phyloP scores from a whole-genome alignment of 1,140 invertebrate species.

The Drosophila orosa region DNA sequence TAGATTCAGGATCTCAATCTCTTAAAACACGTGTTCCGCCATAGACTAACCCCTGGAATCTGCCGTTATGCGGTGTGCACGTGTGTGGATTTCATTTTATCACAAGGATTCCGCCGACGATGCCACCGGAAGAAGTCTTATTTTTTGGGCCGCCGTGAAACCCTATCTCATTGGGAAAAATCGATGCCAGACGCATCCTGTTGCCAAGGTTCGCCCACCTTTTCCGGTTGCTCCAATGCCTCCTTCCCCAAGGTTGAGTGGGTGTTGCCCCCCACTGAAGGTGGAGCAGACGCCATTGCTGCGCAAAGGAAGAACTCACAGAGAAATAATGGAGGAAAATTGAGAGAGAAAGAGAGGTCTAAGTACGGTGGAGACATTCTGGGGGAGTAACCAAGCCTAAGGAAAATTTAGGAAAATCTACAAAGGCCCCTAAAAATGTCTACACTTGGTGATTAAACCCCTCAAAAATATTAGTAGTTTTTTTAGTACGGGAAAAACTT shows the following conservation, averaged over 20 bases:
- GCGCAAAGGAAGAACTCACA: constrained; percentile 56
- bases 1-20: constrained; percentile 43
- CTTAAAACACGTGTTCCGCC: constrained; percentile 68
- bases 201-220: constrained; percentile 9
- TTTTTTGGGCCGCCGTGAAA: constrained; percentile 61
- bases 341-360: constrained; percentile 8
- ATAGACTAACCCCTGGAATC: constrained; percentile 49
- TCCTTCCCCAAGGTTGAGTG: constrained; percentile 17
- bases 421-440: constrained; percentile 3
- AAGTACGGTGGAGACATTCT: constrained; percentile 14
- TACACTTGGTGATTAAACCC: background rate
- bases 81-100: constrained; percentile 56
- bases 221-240: constrained; percentile 3
- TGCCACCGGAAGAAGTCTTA: constrained; percentile 54
- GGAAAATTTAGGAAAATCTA: background rate
- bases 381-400: background rate
- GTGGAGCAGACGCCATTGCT: constrained; percentile 67
- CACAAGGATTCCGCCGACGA: constrained; percentile 49
- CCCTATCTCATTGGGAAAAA: constrained; percentile 76
- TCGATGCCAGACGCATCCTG: constrained; percentile 67
- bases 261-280: constrained; percentile 42
- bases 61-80: constrained; percentile 53
- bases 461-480: background rate
- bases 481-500: background rate
- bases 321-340: constrained; percentile 15